Conservation (phyloP, 2,888 invertebrate species). For the Neuroscelio doddi region DNA sequence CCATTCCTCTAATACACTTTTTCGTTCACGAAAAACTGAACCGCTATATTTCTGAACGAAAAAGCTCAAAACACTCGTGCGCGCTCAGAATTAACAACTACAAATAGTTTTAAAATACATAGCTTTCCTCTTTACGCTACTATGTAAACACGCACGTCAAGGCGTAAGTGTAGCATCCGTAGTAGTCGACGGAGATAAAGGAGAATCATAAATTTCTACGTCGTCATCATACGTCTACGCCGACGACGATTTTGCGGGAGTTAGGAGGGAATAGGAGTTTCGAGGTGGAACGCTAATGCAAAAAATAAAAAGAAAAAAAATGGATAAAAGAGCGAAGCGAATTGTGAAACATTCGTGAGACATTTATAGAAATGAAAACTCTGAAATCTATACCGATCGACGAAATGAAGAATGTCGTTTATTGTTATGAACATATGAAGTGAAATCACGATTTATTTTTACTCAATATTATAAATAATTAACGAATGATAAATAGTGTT, state of each 20-base stretch:
- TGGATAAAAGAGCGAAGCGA: conserved; percentile 22
- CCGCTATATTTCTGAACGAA: too few relatives aligned
- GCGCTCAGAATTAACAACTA: conserved; percentile 32
- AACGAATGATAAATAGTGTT: too few relatives aligned
- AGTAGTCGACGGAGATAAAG: conserved; percentile 44
- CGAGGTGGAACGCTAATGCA: conserved; percentile 33
- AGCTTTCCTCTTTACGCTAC: conserved; percentile 34
- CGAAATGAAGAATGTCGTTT: too few relatives aligned
- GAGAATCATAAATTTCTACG: conserved; percentile 52
- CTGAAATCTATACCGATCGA: conserved; percentile 1
- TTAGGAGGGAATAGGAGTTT: conserved; percentile 16
- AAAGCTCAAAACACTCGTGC: too few relatives aligned
- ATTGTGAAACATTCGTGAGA: conserved; percentile 16
- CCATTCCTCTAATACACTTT: too few relatives aligned
- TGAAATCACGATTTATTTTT: too few relatives aligned
- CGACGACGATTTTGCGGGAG: conserved; percentile 44
- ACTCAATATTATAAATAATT: too few relatives aligned
- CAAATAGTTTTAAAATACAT: conserved; percentile 40
- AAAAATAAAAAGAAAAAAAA: conserved; percentile 27
- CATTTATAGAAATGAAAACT: conserved; percentile 13
- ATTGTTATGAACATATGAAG: too few relatives aligned
- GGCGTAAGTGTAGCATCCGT: conserved; percentile 19
- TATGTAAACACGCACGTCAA: conserved; percentile 21
- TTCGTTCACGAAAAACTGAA: too few relatives aligned
- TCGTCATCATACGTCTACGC: conserved; percentile 52